Evolutionary conservation across 1,140 invertebrate genomes (phyloP), one percentile per base, ranked within the genome.

Genomic region (Dermatophagoides farinae): DNA sequence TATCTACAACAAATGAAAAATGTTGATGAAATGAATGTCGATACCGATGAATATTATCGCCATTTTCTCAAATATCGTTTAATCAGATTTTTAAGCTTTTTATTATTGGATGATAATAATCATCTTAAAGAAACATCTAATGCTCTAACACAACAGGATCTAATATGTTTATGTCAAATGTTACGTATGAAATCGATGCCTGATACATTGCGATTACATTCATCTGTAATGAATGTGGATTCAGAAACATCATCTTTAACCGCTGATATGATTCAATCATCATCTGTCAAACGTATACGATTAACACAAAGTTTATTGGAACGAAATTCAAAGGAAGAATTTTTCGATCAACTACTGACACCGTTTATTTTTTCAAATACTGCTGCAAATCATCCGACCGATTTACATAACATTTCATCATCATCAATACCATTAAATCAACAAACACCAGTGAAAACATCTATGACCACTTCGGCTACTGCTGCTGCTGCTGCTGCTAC

Each of bases 281-380:
- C 53, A 39, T 55, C 53, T 16, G 23, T 23, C 11, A 55, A 55
- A 44, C 53, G 53, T 8, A 55, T 55, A n/a, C 53, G 53, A 18
- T 25, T 55, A 8, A 55, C 53, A n/a, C 53, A 55, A 23, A 25
- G 53, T 8, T 38, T 23, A 5, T 44, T 38, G 25, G 53, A 55
- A n/a, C 53, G 53, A n/a, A 55, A 55, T 23, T 55, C 53, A 38
- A 55, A 55, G 20, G 53, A 55, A 44, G 53, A 55, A 23, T 55
- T 55, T 44, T 55, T 55, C 25, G 53, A 55, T 25, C 53, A 55
- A 44, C 31, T 55, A 39, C 25, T 55, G 31, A 55, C 53, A 44
- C 53, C 53, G n/a, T 55, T 55, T 55, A 55, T 55, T 23, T 14
- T 55, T 18, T 41, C 38, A 18, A 52, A 52, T 12, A 52, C 12